phyloP scores from a whole-genome alignment of 2,888 invertebrate species.

The Drosophila pegasa region DNA sequence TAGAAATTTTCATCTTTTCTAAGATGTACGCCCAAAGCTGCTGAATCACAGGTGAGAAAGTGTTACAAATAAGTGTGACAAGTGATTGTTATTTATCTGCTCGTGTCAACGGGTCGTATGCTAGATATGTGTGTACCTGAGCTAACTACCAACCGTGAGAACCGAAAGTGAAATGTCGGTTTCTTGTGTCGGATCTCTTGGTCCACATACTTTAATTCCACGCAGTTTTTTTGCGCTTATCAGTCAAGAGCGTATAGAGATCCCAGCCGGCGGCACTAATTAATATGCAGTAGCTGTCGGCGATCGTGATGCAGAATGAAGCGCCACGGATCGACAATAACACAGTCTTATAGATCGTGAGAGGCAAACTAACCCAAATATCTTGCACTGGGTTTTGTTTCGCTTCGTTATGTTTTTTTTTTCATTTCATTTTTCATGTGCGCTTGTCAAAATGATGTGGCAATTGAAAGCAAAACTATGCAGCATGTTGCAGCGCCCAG shows the following conservation, averaged over 20 bases:
- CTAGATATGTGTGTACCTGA: constrained; percentile 16
- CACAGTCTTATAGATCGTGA: constrained; percentile 56
- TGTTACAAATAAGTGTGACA: constrained; percentile 62
- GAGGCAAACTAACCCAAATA: constrained; percentile 68
- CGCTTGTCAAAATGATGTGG: constrained; percentile 62
- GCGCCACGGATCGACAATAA: constrained; percentile 26
- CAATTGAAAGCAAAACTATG: constrained; percentile 60
- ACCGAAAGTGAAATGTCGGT: constrained; percentile 48
- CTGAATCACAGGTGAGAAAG: constrained; percentile 61
- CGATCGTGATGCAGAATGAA: constrained; percentile 47
- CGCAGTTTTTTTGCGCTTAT: constrained; percentile 42
- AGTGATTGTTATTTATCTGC: constrained; percentile 26
- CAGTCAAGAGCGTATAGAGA: constrained; percentile 35
- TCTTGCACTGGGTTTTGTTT: constrained; percentile 31
- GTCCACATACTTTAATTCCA: constrained; percentile 5
- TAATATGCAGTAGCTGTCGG: constrained; percentile 62
- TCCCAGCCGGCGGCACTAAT: constrained; percentile 38
- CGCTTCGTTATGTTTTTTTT: constrained; percentile 9
- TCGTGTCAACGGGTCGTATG: constrained; percentile 14
- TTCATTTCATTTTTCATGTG: constrained; percentile 46
- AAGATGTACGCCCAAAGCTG: constrained; percentile 18
- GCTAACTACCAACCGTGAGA: constrained; percentile 50
- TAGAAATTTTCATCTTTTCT: constrained; percentile 21
- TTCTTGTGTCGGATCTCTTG: constrained; percentile 7
- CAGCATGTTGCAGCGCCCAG: constrained; percentile 39